Conservation (phyloP, 2,888 invertebrate species). For the Spicauda simplicius region DNA sequence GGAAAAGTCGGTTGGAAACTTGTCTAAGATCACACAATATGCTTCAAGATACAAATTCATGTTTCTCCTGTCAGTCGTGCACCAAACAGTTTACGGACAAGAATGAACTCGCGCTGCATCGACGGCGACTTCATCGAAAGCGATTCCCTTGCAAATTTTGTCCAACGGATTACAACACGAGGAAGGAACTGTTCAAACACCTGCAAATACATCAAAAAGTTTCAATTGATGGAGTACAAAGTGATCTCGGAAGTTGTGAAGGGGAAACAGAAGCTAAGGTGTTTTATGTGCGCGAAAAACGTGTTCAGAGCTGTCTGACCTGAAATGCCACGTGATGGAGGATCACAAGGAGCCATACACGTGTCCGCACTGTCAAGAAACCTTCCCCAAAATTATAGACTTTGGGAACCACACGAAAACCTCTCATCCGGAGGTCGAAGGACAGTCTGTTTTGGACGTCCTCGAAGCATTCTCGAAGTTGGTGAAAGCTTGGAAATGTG, state of each 20-base stretch:
- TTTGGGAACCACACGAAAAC: conserved; percentile 72
- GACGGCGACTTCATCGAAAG: conserved; percentile 69
- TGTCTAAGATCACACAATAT: conserved; percentile 70
- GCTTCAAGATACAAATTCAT: conserved; percentile 51
- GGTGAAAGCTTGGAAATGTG: conserved; percentile 79
- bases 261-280: conserved; percentile 70
- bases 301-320: conserved; percentile 63
- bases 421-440: conserved; percentile 69
- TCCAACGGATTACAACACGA: conserved; percentile 74
- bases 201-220: conserved; percentile 75
- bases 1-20: conserved; percentile 72
- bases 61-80: conserved; percentile 64
- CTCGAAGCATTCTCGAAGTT: conserved; percentile 73
- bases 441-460: conserved; percentile 70
- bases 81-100: conserved; percentile 67
- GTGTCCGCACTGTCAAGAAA: conserved; percentile 67
- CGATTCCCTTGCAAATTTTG: conserved; percentile 78
- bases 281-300: conserved; percentile 72
- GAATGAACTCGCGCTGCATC: conserved; percentile 62
- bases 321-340: conserved; percentile 74
- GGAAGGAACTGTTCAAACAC: conserved; percentile 75
- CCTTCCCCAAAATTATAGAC: conserved; percentile 69
- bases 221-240: conserved; percentile 77
- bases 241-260: conserved; percentile 73
- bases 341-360: conserved; percentile 71